Evolutionary conservation across 2,113 vertebrate genomes (phyloP).

Genomic region (Plestiodon gilberti): DNA sequence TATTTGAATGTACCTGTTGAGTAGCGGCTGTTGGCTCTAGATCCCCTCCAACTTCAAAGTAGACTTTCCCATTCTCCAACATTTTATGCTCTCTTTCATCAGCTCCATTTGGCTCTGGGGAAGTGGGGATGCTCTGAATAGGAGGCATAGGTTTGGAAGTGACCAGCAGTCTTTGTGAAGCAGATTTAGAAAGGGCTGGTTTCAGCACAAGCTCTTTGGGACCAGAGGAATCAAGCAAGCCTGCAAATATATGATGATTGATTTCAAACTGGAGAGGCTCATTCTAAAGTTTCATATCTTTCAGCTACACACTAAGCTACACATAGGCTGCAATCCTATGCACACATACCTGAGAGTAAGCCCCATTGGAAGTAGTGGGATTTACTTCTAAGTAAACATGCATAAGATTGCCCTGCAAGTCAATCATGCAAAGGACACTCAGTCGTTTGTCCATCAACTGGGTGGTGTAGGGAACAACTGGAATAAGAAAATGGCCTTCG

Average conservation of each 20-base stretch:
- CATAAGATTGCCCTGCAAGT: too few species aligned
- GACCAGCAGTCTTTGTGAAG: constrained; percentile 58
- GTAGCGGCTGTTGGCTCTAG: neutral
- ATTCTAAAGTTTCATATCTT: neutral
- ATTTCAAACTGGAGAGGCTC: neutral
- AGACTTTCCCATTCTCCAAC: neutral
- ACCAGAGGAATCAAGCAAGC: neutral
- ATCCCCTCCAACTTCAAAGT: accelerated
- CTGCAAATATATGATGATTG: neutral
- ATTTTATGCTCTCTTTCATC: neutral
- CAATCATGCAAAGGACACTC: neutral
- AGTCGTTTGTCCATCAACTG: neutral
- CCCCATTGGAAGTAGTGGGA: too few species aligned
- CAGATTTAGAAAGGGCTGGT: constrained; percentile 26
- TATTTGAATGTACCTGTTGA: constrained; percentile 25
- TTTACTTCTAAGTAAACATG: too few species aligned
- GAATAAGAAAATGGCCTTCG: neutral
- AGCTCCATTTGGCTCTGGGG: neutral
- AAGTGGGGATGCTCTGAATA: constrained; percentile 57
- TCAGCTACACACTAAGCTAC: neutral
- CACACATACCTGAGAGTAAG: too few species aligned
- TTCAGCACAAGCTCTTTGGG: constrained; percentile 22
- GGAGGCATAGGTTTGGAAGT: constrained; percentile 49
- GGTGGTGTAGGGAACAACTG: neutral
- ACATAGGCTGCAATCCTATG: too few species aligned